phyloP scores from a whole-genome alignment of 1,140 invertebrate genomes.

The Luehdorfia chinensis region DNA sequence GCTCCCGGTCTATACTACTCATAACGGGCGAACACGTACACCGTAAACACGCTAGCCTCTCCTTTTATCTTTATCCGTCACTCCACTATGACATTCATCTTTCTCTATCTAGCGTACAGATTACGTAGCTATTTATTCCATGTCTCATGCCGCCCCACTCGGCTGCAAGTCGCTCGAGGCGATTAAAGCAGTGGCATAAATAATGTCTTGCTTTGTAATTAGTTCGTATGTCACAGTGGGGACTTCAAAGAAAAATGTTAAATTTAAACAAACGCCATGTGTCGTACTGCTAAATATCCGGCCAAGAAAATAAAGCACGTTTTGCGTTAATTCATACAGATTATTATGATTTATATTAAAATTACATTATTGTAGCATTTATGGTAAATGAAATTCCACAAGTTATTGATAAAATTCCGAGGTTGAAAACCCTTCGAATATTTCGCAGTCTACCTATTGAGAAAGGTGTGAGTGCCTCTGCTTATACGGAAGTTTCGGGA shows the following conservation, averaged over 20 bases:
- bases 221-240: conserved; percentile 23
- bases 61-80: conserved; percentile 20
- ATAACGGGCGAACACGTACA: conserved; percentile 1
- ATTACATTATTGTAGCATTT: too few species aligned
- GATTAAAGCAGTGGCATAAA: conserved; percentile 22
- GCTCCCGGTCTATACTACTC: not conserved
- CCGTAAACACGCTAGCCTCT: not conserved
- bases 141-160: conserved; percentile 12
- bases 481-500: too few species aligned
- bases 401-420: too few species aligned
- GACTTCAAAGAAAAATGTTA: conserved; percentile 10
- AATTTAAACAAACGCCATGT: conserved; percentile 1
- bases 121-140: conserved; percentile 14
- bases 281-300: too few species aligned
- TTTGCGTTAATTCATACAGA: too few species aligned
- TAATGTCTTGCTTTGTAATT: conserved; percentile 30
- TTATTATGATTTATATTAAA: too few species aligned
- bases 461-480: too few species aligned
- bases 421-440: too few species aligned
- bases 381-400: too few species aligned
- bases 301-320: too few species aligned
- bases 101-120: conserved; percentile 20
- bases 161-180: conserved; percentile 21
- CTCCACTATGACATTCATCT: conserved; percentile 15
- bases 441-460: too few species aligned